Base-by-base conservation (phyloP, 2,888 invertebrate genomes). In the Sclerodermus sp. region DNA sequence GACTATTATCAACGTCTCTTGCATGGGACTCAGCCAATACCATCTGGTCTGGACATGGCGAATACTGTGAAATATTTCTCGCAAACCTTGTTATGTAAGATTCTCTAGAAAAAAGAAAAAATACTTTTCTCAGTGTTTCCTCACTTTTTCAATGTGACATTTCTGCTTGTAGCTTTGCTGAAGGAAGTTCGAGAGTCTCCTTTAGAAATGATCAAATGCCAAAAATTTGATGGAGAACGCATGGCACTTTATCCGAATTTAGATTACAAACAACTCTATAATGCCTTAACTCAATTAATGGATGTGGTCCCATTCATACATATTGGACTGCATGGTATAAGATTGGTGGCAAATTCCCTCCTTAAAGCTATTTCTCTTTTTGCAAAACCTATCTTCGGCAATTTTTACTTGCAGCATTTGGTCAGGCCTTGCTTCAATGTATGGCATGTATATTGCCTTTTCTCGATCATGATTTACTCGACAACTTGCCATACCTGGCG, bases 21-120 rank as follows among this genome's bases (percentile, higher is more conserved):
- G 78, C 93, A 96, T 83, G 92, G 92, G 71, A 86, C 89, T 66
- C 88, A 92, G 78, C 96, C 98, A 54, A 85, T 91, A 66, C 98
- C 98, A 36, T 92, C 94, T 53, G 97, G 97, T 58, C 85, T 89
- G 56, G 99, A 99, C 80, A 93, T 99, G 79, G 95, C 96, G 58
- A 96, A 95, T 81, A 97, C 96, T 49, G 87, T 99, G 73, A 96
- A 97, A 79, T 97, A 96, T 81, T 98, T 99, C 82, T 94, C 96
- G 41, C 96, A 96, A 82, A 96, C 96, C 37, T 83, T 99, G 57
- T 83, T 98, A 65, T 93, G 98, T 98, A 84, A 86, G 88, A 84
- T 57, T 1, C n/a, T 14, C n/a, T n/a, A n/a, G n/a, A n/a, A n/a
- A n/a, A n/a, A n/a, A n/a, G n/a, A n/a, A n/a, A n/a, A n/a, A n/a